These are phyloP conservation scores for Nyctibius bracteatus DNA, from an alignment of 2,113 vertebrate genomes.

Conservation along the genomic window DNA sequence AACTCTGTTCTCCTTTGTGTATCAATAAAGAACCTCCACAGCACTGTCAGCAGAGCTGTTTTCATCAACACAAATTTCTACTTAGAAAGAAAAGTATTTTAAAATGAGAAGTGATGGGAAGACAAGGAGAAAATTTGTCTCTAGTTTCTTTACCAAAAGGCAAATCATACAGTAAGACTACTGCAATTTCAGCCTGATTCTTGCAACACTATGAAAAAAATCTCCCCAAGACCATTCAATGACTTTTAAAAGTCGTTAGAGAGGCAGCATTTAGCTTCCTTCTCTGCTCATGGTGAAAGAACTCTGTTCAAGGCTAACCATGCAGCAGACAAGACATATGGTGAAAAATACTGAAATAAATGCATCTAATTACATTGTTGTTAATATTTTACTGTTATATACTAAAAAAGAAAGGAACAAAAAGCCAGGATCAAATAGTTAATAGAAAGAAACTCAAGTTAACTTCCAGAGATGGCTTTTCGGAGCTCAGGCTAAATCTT, in stretches of 20 bases:
- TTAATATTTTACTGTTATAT: conserved; percentile 27
- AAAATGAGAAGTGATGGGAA: background rate
- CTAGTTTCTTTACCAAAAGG: background rate
- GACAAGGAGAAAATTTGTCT: background rate
- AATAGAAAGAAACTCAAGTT: conserved; percentile 23
- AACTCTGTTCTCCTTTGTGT: background rate
- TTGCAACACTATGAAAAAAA: background rate
- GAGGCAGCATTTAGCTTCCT: background rate
- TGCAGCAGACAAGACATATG: background rate
- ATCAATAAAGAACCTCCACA: background rate
- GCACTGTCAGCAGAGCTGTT: background rate
- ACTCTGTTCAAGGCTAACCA: background rate
- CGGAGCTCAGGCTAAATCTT: background rate
- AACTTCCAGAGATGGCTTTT: conserved; percentile 30
- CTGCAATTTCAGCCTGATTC: conserved; percentile 12
- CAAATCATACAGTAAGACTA: background rate
- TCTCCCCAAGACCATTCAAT: background rate
- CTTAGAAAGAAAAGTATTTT: conserved; percentile 27
- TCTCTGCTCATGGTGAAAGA: conserved; percentile 1
- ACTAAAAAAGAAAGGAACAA: background rate
- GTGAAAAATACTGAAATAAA: conserved; percentile 13
- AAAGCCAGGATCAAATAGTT: background rate
- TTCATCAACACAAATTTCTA: background rate
- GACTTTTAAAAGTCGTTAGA: background rate
- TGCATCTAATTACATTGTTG: conserved; percentile 28